Evolutionary conservation across 53 echinoderm and acorn worm species (phyloP).

Genomic region (Patiria pectinifera): DNA sequence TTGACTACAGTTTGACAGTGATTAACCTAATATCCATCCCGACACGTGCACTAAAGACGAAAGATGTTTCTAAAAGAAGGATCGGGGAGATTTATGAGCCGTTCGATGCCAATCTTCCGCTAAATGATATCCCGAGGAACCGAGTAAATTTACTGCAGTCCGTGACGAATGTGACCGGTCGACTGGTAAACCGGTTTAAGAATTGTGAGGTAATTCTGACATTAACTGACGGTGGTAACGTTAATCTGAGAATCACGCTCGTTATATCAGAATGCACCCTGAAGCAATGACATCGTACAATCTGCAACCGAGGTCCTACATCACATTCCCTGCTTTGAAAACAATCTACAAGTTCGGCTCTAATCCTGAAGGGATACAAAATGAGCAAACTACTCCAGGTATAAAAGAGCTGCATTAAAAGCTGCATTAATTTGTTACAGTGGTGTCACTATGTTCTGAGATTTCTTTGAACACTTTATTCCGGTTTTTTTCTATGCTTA

Average conservation of each 20-base stretch:
- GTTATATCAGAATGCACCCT: not conserved
- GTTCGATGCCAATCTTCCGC: not conserved
- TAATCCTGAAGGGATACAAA: not conserved
- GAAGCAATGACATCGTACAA: too few relatives aligned
- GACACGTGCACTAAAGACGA: not conserved
- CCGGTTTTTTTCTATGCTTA: too few relatives aligned
- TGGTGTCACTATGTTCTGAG: too few relatives aligned
- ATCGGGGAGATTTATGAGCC: not conserved
- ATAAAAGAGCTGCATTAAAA: too few relatives aligned
- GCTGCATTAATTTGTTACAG: too few relatives aligned
- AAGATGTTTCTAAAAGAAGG: not conserved
- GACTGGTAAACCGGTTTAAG: not conserved
- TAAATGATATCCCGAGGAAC: not conserved
- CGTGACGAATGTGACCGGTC: not conserved
- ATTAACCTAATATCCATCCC: not conserved
- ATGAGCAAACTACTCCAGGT: not conserved
- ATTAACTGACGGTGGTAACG: not conserved
- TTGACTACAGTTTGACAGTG: not conserved
- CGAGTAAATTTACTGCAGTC: not conserved
- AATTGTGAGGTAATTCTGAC: not conserved
- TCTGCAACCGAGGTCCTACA: too few relatives aligned
- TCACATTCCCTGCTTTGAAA: too few relatives aligned
- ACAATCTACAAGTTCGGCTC: too few relatives aligned
- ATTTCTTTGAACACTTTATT: too few relatives aligned
- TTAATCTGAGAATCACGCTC: not conserved